Percentiles rank a stretch among this genome's conserved stretches.
Conservation (phyloP, 2,888 invertebrate genomes). For the Stenodema calcarata region DNA sequence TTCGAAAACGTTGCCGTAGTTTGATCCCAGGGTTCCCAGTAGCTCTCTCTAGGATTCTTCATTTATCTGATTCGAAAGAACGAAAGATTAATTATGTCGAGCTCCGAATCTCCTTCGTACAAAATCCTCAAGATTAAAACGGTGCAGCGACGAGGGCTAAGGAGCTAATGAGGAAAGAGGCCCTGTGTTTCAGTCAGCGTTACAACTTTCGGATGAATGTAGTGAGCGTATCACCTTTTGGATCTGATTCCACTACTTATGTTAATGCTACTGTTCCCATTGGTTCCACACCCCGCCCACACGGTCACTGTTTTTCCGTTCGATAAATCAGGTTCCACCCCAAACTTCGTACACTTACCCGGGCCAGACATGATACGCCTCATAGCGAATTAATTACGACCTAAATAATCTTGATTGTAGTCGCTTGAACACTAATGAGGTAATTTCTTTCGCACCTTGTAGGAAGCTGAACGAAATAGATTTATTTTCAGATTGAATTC, state of each 20-base stretch:
- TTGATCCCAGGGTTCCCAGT: no score
- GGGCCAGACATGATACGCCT: neutral
- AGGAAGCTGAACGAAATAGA: no score
- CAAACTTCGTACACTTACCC: neutral
- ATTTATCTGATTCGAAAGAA: neutral
- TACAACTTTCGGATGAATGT: slow-evolving; percentile 32
- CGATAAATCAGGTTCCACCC: neutral
- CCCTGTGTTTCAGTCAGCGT: neutral
- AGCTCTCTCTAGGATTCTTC: no score
- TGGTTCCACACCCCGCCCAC: slow-evolving; percentile 4
- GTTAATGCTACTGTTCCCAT: slow-evolving; percentile 43
- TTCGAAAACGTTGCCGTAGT: no score
- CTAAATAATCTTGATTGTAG: neutral
- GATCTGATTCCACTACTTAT: slow-evolving; percentile 36
- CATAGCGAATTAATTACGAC: slow-evolving; percentile 11
- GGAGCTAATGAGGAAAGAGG: neutral
- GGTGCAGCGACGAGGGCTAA: neutral
- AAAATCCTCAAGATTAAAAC: neutral
- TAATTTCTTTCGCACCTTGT: neutral
- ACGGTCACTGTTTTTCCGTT: neutral
- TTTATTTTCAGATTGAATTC: no score
- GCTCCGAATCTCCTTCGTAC: neutral
- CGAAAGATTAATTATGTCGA: neutral
- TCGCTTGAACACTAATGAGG: neutral
- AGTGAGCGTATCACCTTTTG: neutral